Percentiles rank a stretch among this genome's conserved stretches.
phyloP scores from a whole-genome alignment of 2,797 vertebrate species.

The Macropodus opercularis region DNA sequence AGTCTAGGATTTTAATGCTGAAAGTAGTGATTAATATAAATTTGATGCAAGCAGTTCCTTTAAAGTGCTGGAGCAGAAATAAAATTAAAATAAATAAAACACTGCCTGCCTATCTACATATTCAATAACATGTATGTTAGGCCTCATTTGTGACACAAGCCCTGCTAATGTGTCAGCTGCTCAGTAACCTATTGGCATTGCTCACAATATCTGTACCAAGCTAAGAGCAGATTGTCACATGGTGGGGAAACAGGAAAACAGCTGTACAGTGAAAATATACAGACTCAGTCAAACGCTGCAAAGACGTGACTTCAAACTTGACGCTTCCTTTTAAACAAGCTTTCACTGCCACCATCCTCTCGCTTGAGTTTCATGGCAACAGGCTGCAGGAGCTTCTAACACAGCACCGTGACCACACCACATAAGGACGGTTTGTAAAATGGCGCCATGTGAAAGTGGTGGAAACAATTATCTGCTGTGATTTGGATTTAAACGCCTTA shows the following conservation, averaged over 20 bases:
- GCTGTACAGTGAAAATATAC: too few relatives aligned
- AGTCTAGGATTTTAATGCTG: neutral
- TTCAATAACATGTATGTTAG: too few relatives aligned
- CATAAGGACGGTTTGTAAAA: neutral
- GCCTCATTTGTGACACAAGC: neutral
- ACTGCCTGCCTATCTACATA: neutral
- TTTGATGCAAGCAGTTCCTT: neutral
- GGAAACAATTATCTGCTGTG: neutral
- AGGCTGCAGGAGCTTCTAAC: neutral
- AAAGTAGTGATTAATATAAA: too few relatives aligned
- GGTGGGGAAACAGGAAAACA: too few relatives aligned
- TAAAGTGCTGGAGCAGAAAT: neutral
- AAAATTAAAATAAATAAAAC: neutral
- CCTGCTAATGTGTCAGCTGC: neutral
- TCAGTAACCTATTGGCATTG: neutral
- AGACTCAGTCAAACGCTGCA: neutral
- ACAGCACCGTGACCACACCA: neutral
- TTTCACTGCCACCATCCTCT: neutral
- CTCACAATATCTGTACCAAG: neutral
- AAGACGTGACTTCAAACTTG: too few relatives aligned
- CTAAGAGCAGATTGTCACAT: conserved; percentile 1
- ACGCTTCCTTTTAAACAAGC: neutral
- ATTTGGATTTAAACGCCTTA: neutral
- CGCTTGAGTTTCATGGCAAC: neutral
- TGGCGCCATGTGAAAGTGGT: neutral